phyloP scores from a whole-genome alignment of 2,113 vertebrate genomes.

The Perca fluviatilis region DNA sequence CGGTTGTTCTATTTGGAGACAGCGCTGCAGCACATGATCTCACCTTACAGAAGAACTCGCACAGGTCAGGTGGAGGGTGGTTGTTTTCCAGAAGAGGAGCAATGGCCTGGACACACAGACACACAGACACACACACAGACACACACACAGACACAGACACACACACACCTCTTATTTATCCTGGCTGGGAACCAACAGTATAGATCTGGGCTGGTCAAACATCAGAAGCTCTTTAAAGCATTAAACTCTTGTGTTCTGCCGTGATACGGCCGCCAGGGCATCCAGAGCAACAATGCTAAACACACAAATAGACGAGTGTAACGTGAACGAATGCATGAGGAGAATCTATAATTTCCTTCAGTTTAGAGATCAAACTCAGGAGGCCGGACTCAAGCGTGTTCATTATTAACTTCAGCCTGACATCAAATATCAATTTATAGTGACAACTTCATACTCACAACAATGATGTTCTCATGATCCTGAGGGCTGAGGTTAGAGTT shows the following conservation, averaged over 20 bases:
- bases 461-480: conserved; percentile 99
- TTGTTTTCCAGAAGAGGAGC: conserved; percentile 99
- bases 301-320: neutral
- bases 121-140: conserved; percentile 41
- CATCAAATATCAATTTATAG: conserved; percentile 4
- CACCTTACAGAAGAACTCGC: conserved; percentile 99
- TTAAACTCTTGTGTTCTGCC: neutral
- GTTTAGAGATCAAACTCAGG: conserved; percentile 6
- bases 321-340: neutral
- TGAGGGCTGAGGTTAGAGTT: conserved; percentile 96
- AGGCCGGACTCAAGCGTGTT: neutral
- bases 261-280: neutral
- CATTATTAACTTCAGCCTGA: conserved; percentile 22
- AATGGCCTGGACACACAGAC: conserved; percentile 87
- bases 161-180: conserved; percentile 45
- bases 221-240: neutral
- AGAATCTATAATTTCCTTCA: neutral
- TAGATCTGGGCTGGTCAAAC: conserved; percentile 25
- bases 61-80: conserved; percentile 98
- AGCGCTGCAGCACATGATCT: neutral
- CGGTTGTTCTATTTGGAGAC: no score
- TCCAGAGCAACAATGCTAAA: neutral
- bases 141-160: conserved; percentile 31
- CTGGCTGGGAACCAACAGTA: conserved; percentile 2
- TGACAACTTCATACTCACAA: conserved; percentile 86